phyloP scores from a whole-genome alignment of 2,113 vertebrate genomes.

The Amphilophus citrinellus region DNA sequence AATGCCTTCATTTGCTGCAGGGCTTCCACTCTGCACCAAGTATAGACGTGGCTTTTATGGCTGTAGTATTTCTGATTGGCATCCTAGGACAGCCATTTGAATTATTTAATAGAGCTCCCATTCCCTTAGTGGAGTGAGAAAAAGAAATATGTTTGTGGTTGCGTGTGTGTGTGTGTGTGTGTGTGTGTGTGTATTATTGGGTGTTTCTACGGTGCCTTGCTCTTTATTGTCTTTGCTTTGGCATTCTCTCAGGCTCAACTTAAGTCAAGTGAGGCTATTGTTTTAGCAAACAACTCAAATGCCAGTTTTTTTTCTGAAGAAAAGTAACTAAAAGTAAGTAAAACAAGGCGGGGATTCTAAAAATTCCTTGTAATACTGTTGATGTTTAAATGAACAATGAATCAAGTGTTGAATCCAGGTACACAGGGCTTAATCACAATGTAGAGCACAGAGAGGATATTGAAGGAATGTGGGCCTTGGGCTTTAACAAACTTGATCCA shows the following conservation, averaged over 20 bases:
- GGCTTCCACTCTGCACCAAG: conserved; percentile 72
- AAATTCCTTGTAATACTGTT: not conserved
- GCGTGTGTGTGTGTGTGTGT: conserved; percentile 33
- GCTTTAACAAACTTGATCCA: conserved; percentile 57
- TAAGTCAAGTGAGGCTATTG: conserved; percentile 42
- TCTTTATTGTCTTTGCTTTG: conserved; percentile 62
- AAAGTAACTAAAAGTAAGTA: not conserved
- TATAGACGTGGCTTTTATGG: conserved; percentile 83
- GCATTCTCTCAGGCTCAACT: conserved; percentile 53
- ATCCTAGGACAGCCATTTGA: conserved; percentile 82
- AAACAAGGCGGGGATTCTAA: not conserved
- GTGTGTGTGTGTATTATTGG: conserved; percentile 62
- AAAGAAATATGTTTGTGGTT: conserved; percentile 68
- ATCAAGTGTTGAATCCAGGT: conserved; percentile 7
- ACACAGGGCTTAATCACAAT: conserved; percentile 31
- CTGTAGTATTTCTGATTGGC: conserved; percentile 85
- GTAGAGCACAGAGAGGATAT: conserved; percentile 54
- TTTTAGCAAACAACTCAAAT: conserved; percentile 48
- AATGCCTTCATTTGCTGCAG: conserved; percentile 83
- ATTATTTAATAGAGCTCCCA: conserved; percentile 82
- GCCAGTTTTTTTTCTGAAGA: conserved; percentile 12
- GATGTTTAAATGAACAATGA: conserved; percentile 26
- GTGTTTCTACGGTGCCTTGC: conserved; percentile 25
- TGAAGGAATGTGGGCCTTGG: conserved; percentile 52
- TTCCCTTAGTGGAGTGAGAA: conserved; percentile 62